A percentile compares a stretch with the other conserved stretches of the same genome.
Conservation (phyloP, 2,888 invertebrate genomes). For the Dolichopus griseipennis region DNA sequence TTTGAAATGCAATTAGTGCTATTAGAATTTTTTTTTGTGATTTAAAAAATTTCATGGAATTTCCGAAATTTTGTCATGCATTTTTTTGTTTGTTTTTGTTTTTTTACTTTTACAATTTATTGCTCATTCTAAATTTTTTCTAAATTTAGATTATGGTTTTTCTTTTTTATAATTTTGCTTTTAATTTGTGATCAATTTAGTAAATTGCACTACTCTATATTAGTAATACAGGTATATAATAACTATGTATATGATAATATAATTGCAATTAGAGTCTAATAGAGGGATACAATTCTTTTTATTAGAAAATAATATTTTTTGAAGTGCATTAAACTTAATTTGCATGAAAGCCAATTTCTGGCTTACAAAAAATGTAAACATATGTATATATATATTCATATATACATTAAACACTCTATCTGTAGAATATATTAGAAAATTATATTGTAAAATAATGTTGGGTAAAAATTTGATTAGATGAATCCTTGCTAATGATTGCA, state of each 20-base stretch:
- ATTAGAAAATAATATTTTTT: background rate
- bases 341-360: background rate
- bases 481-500: too few species aligned
- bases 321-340: slow-evolving; percentile 2
- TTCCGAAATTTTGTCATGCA: background rate
- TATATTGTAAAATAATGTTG: too few species aligned
- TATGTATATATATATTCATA: background rate
- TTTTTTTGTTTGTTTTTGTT: background rate
- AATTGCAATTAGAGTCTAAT: background rate
- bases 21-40: too few species aligned
- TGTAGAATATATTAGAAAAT: too few species aligned
- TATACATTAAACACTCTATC: background rate
- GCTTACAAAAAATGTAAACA: background rate
- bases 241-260: background rate
- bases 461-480: too few species aligned
- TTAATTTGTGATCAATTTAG: slow-evolving; percentile 1
- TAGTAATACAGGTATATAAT: background rate
- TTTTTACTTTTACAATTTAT: background rate
- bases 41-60: background rate
- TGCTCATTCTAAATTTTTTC: background rate
- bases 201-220: background rate
- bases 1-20: too few species aligned
- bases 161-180: too few species aligned
- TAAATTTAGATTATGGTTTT: background rate
- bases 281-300: background rate